Evolutionary conservation across 2,113 vertebrate genomes (phyloP), one percentile per base, ranked within the genome.

Genomic region (Fulmarus glacialis): DNA sequence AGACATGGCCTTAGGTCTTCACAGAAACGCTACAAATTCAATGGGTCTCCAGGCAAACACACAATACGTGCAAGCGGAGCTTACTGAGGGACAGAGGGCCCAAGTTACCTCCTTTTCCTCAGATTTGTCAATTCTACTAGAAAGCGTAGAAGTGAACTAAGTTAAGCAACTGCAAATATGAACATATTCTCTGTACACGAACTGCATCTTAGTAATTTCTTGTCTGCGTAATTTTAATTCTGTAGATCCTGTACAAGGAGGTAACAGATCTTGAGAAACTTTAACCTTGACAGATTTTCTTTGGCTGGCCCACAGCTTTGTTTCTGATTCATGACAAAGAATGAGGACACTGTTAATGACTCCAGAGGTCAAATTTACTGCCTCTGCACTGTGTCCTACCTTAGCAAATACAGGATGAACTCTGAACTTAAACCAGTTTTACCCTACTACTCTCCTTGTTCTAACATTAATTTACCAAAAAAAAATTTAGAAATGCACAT

Each of bases 21-120:
- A 53, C 11, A 70, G 52, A 81, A 78, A 83, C 3, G 9, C 38
- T 0, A 1, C 24, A 87, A 67, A 59, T 79, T 38, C 78, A 50
- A 3, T 2, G 1, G 9, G 23, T 56, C 58, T 70, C 58, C 77
- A 84, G 34, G 72, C 34, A 83, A 86, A 47, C 27, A 43, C 6
- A 0, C 12, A 27, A 27, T 2, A 30, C 0, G 0, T 6, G 11
- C 29, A 43, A 27, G 8, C 1, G 1, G 26, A 64, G 34, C 23
- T 89, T 68, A 60, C 17, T n/a, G 45, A 91, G 66, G 36, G 42
- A 52, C 30, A 34, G 67, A 62, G 12, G 4, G 63, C 12, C 40
- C 32, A 53, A 50, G 32, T 26, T 22, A 29, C 5, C 27, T 58
- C 36, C 14, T 72, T 62, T 66, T 78, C 16, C n/a, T 79, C 59